phyloP scores from a whole-genome alignment of 2,888 invertebrate genomes.

The Chydorus sphaericus region DNA sequence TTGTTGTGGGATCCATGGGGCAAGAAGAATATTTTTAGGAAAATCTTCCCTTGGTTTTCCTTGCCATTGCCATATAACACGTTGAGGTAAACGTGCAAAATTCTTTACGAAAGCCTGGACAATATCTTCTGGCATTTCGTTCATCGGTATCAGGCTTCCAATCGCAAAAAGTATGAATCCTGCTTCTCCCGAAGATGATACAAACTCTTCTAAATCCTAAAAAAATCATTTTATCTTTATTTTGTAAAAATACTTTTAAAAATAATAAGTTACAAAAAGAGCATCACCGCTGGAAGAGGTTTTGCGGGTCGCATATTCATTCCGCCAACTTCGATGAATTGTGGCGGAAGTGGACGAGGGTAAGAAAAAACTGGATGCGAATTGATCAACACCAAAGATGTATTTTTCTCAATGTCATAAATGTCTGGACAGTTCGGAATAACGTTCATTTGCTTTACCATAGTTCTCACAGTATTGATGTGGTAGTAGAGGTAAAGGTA shows the following conservation, averaged over 20 bases:
- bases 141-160: slow-evolving; percentile 26
- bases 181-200: slow-evolving; percentile 17
- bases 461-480: background rate
- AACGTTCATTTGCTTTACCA: background rate
- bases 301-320: slow-evolving; percentile 24
- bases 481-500: background rate
- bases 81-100: slow-evolving; percentile 22
- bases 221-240: no score
- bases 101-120: slow-evolving; percentile 21
- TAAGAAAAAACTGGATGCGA: slow-evolving; percentile 16
- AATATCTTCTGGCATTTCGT: slow-evolving; percentile 22
- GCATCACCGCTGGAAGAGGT: slow-evolving; percentile 24
- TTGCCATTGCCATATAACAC: slow-evolving; percentile 21
- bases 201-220: slow-evolving; percentile 17
- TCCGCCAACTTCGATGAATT: slow-evolving; percentile 19
- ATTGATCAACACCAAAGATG: slow-evolving; percentile 16
- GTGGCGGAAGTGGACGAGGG: slow-evolving; percentile 17
- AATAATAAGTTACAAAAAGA: no score
- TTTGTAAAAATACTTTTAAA: no score
- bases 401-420: background rate
- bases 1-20: slow-evolving; percentile 27
- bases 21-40: slow-evolving; percentile 24
- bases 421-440: slow-evolving; percentile 16
- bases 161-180: slow-evolving; percentile 28
- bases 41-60: background rate